Base-by-base conservation (phyloP, 2,888 invertebrate species). In the Philereme vetulata region DNA sequence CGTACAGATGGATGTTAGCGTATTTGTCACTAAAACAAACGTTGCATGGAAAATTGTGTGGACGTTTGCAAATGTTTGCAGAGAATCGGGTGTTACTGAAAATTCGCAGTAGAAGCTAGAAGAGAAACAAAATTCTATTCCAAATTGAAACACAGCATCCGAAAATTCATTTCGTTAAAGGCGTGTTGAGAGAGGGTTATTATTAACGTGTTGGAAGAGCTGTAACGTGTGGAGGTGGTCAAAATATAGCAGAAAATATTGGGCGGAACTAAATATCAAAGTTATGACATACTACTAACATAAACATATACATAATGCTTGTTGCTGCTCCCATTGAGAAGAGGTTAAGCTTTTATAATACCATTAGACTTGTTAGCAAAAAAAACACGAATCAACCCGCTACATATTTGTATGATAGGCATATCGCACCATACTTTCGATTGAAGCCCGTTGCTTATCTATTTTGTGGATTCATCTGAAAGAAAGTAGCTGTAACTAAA, bases 241-340 rank as follows among this genome's bases (percentile, higher is more conserved):
- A 58, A 40, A 38, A 65, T 64, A 67, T 65, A 59, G 61, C 64
- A 65, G 67, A 76, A 68, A 75, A 67, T 72, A 65, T 58, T 65
- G 61, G 66, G n/a, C 52, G 47, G 10, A 32, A n/a, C 35, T 45
- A 48, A 21, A 60, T n/a, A 21, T 7, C 44, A 4, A 38, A 38
- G 38, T 38, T 38, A 38, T 4, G 8, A 38, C 3, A 8, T 38
- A 38, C 21, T 21, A 38, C 38, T 38, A 8, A 38, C 4, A 38
- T 8, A 6, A 38, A 38, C 4, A 6, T 38, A 38, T 38, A 38
- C 38, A 2, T 5, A 38, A 4, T 7, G 6, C 3, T 38, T 38
- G 6, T 38, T 38, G 7, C 38, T 38, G 38, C 38, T 38, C 6
- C 7, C 38, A 8, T 6, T 6, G 21, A 2, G 1, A 21, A 21